Evolutionary conservation across 2,888 invertebrate genomes (phyloP).

Genomic region (Criorhina ranunculi): DNA sequence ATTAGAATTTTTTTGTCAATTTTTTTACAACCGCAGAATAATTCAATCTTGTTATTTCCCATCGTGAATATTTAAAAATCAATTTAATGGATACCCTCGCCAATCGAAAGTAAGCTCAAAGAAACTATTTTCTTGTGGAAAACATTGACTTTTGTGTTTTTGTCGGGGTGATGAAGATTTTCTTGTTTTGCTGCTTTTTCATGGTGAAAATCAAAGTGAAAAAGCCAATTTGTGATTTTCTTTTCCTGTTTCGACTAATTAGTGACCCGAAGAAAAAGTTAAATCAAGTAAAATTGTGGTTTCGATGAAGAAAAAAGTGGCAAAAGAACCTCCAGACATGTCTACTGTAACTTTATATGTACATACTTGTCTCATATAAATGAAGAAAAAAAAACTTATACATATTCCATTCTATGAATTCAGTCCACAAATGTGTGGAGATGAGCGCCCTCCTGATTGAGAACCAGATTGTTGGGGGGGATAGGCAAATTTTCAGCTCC

Average conservation of each 20-base stretch:
- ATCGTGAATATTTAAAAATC: slow-evolving; percentile 6
- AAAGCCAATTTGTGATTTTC: slow-evolving; percentile 36
- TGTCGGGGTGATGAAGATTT: slow-evolving; percentile 62
- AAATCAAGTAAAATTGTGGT: background rate
- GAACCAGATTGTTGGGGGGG: slow-evolving; percentile 30
- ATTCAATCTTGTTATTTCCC: slow-evolving; percentile 1
- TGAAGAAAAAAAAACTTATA: slow-evolving; percentile 38
- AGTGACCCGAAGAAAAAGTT: background rate
- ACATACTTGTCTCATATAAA: slow-evolving; percentile 19
- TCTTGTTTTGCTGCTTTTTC: slow-evolving; percentile 46
- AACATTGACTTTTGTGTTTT: slow-evolving; percentile 21
- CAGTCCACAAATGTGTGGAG: slow-evolving; percentile 44
- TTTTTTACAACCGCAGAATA: background rate
- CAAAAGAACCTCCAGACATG: slow-evolving; percentile 39
- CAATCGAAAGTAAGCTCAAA: slow-evolving; percentile 62
- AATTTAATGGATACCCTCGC: slow-evolving; percentile 45
- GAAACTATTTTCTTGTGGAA: slow-evolving; percentile 35
- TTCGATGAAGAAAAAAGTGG: background rate
- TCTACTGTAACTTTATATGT: slow-evolving; percentile 32
- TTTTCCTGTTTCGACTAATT: slow-evolving; percentile 42
- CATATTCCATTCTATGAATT: slow-evolving; percentile 54
- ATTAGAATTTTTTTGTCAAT: slow-evolving; percentile 49
- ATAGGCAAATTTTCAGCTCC: slow-evolving; percentile 36
- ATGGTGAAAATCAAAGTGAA: slow-evolving; percentile 52
- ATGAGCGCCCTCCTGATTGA: slow-evolving; percentile 37